These are phyloP conservation scores for Xiphias gladius DNA, from an alignment of 2,113 vertebrate genomes.

Conservation along the genomic window DNA sequence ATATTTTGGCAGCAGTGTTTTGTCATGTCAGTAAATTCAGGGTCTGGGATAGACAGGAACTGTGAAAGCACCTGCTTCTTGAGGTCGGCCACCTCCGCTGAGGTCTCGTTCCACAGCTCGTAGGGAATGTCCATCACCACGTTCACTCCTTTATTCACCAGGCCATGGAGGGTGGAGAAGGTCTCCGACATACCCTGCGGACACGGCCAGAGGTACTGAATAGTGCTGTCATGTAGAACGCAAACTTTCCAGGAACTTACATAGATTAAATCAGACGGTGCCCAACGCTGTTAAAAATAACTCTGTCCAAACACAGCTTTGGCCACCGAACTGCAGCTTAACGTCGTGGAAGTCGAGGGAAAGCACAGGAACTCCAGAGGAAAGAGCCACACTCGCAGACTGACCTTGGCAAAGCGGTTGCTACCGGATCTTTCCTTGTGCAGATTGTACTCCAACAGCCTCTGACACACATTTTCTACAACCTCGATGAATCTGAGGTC, in stretches of 20 bases:
- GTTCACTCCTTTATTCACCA: slow-evolving; percentile 97
- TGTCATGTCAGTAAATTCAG: not conserved
- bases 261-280: too few relatives aligned
- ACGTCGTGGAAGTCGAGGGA: too few relatives aligned
- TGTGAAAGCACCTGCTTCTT: slow-evolving; percentile 92
- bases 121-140: slow-evolving; percentile 99
- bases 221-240: not conserved
- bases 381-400: slow-evolving; percentile 8
- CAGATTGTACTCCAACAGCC: slow-evolving; percentile 95
- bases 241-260: not conserved
- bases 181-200: slow-evolving; percentile 97
- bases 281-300: too few relatives aligned
- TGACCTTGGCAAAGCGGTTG: slow-evolving; percentile 97
- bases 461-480: slow-evolving; percentile 94
- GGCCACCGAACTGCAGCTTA: too few relatives aligned
- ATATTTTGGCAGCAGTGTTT: not conserved
- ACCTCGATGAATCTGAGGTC: slow-evolving; percentile 97
- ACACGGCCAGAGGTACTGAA: not conserved
- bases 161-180: slow-evolving; percentile 94
- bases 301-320: too few relatives aligned
- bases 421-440: slow-evolving; percentile 97
- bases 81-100: slow-evolving; percentile 95
- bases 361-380: too few relatives aligned
- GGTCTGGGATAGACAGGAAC: not conserved
- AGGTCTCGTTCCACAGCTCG: slow-evolving; percentile 98